Evolutionary conservation across 2,888 invertebrate species (phyloP), one percentile per base, ranked within the genome.

Genomic region (Lochmaea capreae): DNA sequence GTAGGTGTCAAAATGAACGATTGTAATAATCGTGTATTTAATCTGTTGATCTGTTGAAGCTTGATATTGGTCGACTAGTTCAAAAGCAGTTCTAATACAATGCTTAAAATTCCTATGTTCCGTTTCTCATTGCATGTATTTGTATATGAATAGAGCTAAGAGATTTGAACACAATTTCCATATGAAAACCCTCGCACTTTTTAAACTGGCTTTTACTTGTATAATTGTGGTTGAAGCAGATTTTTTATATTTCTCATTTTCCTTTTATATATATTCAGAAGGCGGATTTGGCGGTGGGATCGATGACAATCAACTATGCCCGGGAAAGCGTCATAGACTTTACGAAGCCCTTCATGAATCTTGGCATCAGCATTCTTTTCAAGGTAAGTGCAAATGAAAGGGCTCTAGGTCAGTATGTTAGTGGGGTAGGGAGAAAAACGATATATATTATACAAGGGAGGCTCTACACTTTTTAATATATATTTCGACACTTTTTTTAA

Each of bases 301-400:
- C 96, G 3, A 93, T 97, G 91, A 97, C 96, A 42, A 97, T 97
- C 79, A 96, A 94, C 83, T 96, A 95, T 85, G 94, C 95, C 39
- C 88, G 97, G 63, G 95, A 96, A 83, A 94, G 95, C 85, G 95
- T 95, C 74, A 95, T 97, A 79, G 96, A 96, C 87, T 97, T 97
- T 85, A 96, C 96, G 10, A 95, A 96, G 85, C 97, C 96, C 2
- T 97, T 96, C 88, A 95, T 97, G 93, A 96, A 95, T 86, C 89
- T 96, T 22, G 97, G 96, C 54, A 96, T 96, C 81, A 93, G 95
- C 82, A 96, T 97, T 81, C 89, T 96, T 72, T 95, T 95, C 86
- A 95, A 95, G 90, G 92, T 92, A 87, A 87, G 84, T 70, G 71
- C 42, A 62, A 59, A 65, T 58, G 49, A 69, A 63, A 63, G 63